Evolutionary conservation across 2,113 vertebrate genomes (phyloP).

Genomic region (Motacilla tschutschensis): DNA sequence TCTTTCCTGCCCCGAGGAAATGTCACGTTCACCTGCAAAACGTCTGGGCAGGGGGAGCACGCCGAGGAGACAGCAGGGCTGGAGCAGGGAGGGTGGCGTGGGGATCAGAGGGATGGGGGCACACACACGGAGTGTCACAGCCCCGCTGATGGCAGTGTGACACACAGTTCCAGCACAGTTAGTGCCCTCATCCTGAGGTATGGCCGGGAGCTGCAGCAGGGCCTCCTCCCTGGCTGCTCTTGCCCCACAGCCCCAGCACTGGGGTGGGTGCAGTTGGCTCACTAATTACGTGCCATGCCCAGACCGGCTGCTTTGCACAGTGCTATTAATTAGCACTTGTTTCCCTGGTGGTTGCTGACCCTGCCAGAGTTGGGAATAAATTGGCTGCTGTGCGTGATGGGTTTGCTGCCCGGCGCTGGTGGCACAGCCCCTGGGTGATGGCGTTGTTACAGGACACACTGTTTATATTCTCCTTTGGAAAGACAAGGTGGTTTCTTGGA

Average conservation of each 20-base stretch:
- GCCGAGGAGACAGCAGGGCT: rapidly evolving
- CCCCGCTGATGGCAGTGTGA: rapidly evolving
- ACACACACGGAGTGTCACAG: rapidly evolving
- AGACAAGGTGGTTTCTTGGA: neutral
- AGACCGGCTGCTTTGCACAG: neutral
- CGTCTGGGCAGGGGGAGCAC: neutral
- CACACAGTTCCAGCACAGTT: rapidly evolving
- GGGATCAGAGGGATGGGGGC: rapidly evolving
- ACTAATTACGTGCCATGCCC: neutral
- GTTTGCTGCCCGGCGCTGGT: neutral
- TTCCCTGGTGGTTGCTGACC: conserved; percentile 1
- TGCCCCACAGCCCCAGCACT: neutral
- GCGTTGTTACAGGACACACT: neutral
- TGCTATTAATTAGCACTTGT: conserved; percentile 3
- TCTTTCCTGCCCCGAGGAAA: neutral
- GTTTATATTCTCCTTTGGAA: conserved; percentile 10
- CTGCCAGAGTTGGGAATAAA: neutral
- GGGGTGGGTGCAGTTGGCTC: neutral
- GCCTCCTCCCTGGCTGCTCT: neutral
- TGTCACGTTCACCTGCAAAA: neutral
- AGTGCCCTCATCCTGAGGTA: no score
- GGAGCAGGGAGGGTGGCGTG: rapidly evolving
- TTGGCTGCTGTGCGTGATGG: neutral
- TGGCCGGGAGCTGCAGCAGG: rapidly evolving
- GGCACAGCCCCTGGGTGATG: neutral